Evolutionary conservation across 2,113 vertebrate species (phyloP).

Genomic region (Hydrochoerus hydrochaeris): DNA sequence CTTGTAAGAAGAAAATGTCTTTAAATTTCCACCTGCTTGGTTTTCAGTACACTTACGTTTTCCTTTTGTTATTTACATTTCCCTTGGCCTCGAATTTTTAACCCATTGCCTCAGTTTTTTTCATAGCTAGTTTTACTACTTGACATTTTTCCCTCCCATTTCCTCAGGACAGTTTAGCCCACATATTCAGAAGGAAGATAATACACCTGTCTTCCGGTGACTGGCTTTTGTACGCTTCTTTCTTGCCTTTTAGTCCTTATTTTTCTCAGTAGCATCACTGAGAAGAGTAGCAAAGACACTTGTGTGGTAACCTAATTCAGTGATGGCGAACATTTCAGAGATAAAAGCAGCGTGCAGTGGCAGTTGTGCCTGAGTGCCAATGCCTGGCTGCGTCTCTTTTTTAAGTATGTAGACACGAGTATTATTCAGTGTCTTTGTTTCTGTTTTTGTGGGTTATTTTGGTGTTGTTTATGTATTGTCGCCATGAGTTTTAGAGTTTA

Average conservation of each 20-base stretch:
- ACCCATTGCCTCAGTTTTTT: background rate
- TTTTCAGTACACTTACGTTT: background rate
- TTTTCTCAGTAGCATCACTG: background rate
- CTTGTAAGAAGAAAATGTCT: background rate
- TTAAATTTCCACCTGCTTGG: background rate
- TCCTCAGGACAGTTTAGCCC: background rate
- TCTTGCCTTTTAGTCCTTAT: slow-evolving; percentile 14
- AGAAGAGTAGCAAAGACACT: slow-evolving; percentile 12
- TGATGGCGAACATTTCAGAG: background rate
- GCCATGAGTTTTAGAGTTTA: background rate
- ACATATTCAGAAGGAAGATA: background rate
- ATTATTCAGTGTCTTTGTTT: background rate
- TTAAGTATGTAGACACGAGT: background rate
- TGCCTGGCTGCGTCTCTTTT: background rate
- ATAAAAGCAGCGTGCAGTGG: background rate
- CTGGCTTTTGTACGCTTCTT: background rate
- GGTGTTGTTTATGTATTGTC: background rate
- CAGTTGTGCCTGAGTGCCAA: background rate
- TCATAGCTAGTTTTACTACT: background rate
- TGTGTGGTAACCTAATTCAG: background rate
- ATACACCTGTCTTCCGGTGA: background rate
- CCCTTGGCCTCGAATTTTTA: background rate
- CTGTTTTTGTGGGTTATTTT: too few relatives aligned
- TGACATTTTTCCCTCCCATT: background rate
- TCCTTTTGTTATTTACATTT: too few relatives aligned